Percentiles rank a stretch among this genome's conserved stretches.
phyloP scores from a whole-genome alignment of 2,888 invertebrate species.

The Synanthedon andrenaeformis region DNA sequence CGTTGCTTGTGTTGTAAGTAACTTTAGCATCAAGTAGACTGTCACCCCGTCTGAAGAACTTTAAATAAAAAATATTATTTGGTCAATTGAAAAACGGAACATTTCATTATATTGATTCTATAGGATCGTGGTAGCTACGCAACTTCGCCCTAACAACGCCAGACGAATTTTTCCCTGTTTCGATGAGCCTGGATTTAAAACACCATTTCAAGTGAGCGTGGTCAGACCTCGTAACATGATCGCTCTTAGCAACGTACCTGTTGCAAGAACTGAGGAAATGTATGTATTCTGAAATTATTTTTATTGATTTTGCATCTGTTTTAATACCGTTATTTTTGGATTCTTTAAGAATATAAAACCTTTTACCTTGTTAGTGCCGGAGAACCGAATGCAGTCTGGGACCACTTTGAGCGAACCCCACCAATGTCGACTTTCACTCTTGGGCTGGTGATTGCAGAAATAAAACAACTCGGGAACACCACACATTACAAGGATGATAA shows the following conservation, averaged over 20 bases:
- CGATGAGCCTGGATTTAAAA: conserved; percentile 83
- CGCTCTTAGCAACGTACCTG: conserved; percentile 75
- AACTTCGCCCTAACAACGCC: conserved; percentile 79
- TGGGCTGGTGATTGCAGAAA: conserved; percentile 78
- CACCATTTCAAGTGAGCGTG: conserved; percentile 74
- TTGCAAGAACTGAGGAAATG: conserved; percentile 71
- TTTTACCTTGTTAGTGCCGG: conserved; percentile 39
- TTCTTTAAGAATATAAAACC: not conserved
- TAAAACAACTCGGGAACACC: conserved; percentile 50
- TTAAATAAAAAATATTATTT: too few relatives aligned
- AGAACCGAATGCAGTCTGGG: conserved; percentile 73
- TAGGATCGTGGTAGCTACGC: conserved; percentile 75
- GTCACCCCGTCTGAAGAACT: too few relatives aligned
- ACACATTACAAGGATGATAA: conserved; percentile 29
- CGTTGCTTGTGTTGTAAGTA: too few relatives aligned
- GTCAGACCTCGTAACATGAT: conserved; percentile 71
- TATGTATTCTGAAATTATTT: conserved; percentile 39
- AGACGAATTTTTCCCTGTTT: conserved; percentile 85
- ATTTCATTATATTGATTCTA: not conserved
- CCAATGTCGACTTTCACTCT: conserved; percentile 83
- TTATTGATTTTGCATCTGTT: not conserved
- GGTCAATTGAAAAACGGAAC: too few relatives aligned
- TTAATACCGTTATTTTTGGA: not conserved
- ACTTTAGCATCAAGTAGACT: too few relatives aligned
- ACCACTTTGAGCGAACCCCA: conserved; percentile 77